Evolutionary conservation across 2,113 vertebrate genomes (phyloP).

Genomic region (Lethenteron camtschaticum): DNA sequence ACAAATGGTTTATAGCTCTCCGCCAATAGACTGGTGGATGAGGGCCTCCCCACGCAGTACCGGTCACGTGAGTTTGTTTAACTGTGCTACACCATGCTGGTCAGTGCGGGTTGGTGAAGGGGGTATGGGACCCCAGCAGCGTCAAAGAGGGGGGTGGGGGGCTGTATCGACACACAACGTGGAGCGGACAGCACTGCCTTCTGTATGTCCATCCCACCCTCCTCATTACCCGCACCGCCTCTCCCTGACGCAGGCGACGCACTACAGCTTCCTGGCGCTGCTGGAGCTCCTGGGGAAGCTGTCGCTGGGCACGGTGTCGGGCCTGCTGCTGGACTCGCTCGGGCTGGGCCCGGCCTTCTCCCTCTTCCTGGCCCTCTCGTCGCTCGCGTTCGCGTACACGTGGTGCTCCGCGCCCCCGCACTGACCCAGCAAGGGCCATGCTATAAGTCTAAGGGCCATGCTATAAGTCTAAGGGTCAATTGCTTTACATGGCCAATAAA

Average conservation of each 20-base stretch:
- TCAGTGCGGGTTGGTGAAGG: background rate
- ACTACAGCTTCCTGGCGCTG: slow-evolving; percentile 55
- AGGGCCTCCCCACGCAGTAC: too few species aligned
- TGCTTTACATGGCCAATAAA: too few species aligned
- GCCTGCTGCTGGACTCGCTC: slow-evolving; percentile 34
- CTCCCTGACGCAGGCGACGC: slow-evolving; percentile 26
- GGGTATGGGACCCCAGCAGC: background rate
- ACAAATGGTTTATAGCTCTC: too few species aligned
- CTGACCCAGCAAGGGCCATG: too few species aligned
- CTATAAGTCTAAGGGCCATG: too few species aligned
- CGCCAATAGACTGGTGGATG: too few species aligned
- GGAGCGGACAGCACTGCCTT: background rate
- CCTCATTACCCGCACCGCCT: background rate
- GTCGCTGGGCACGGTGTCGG: slow-evolving; percentile 31
- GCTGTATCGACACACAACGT: background rate
- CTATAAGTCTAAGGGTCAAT: too few species aligned
- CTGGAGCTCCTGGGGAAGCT: slow-evolving; percentile 57
- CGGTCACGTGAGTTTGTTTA: background rate
- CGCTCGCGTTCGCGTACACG: background rate
- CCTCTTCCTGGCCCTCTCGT: slow-evolving; percentile 33
- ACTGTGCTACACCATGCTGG: background rate
- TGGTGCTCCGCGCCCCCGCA: too few species aligned
- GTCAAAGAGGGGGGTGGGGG: background rate
- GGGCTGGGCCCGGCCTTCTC: slow-evolving; percentile 37
- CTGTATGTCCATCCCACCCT: background rate